Conservation (phyloP, 2,797 vertebrate genomes). For the Arrhamphus sclerolepis region DNA sequence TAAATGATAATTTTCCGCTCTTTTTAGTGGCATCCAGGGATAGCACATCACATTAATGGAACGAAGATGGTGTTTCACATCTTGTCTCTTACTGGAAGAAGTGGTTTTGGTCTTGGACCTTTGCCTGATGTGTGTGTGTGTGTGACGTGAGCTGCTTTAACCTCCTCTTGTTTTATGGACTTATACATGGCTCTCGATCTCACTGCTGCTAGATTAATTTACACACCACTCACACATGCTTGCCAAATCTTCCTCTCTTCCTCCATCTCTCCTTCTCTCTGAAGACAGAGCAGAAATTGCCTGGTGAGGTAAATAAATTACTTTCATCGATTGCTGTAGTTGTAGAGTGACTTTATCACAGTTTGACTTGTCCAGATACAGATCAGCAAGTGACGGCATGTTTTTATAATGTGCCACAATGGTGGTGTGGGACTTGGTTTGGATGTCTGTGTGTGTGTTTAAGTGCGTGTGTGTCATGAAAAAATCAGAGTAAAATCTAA, state of each 20-base stretch:
- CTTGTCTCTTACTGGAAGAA: slow-evolving; percentile 63
- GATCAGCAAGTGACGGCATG: slow-evolving; percentile 77
- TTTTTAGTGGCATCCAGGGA: slow-evolving; percentile 73
- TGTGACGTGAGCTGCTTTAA: slow-evolving; percentile 75
- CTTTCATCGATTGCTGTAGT: slow-evolving; percentile 84
- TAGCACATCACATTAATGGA: slow-evolving; percentile 71
- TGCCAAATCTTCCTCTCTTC: slow-evolving; percentile 69
- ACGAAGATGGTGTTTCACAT: slow-evolving; percentile 67
- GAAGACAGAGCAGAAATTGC: slow-evolving; percentile 80
- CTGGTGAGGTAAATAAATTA: slow-evolving; percentile 84
- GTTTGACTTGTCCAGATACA: slow-evolving; percentile 82
- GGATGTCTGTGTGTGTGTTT: slow-evolving; percentile 21
- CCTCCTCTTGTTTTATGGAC: slow-evolving; percentile 83
- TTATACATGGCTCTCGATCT: slow-evolving; percentile 75
- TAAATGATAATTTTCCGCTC: slow-evolving; percentile 52
- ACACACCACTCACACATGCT: slow-evolving; percentile 73
- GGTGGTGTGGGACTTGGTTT: slow-evolving; percentile 29
- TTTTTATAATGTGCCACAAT: slow-evolving; percentile 54
- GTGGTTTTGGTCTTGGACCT: slow-evolving; percentile 73
- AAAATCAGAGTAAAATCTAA: slow-evolving; percentile 67
- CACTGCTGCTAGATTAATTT: slow-evolving; percentile 82
- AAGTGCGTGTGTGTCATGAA: slow-evolving; percentile 25
- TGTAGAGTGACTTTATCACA: slow-evolving; percentile 84
- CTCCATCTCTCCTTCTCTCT: slow-evolving; percentile 41
- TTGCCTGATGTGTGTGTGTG: slow-evolving; percentile 64